Conservation (phyloP, 2,888 invertebrate genomes). For the Achlya flavicornis region DNA sequence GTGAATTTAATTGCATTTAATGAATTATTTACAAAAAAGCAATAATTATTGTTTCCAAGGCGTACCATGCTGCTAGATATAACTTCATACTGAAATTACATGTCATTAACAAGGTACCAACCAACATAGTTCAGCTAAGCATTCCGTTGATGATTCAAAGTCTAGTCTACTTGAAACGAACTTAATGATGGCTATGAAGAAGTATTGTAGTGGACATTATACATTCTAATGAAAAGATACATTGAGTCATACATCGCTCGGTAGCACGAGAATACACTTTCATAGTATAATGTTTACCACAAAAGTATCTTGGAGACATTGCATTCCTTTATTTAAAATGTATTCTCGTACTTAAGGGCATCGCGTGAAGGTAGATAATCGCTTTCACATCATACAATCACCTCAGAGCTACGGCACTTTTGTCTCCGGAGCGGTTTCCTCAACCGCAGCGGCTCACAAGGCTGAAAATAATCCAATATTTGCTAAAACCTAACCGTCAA, state of each 20-base stretch:
- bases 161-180: slow-evolving; percentile 8
- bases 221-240: neutral
- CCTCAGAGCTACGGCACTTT: slow-evolving; percentile 81
- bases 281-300: neutral
- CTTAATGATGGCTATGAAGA: slow-evolving; percentile 1
- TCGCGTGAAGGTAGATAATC: neutral
- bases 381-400: slow-evolving; percentile 49
- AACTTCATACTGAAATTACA: neutral
- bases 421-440: slow-evolving; percentile 76
- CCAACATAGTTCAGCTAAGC: neutral
- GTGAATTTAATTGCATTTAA: slow-evolving; percentile 17
- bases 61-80: slow-evolving; percentile 5
- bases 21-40: neutral
- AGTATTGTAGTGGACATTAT: slow-evolving; percentile 6
- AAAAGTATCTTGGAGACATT: neutral
- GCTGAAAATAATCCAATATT: slow-evolving; percentile 68
- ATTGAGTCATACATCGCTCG: neutral
- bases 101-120: slow-evolving; percentile 2
- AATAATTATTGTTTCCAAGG: neutral
- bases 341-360: neutral
- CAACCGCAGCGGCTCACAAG: slow-evolving; percentile 65
- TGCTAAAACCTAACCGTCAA: slow-evolving; percentile 44
- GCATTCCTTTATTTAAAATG: neutral
- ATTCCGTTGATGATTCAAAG: slow-evolving; percentile 10
- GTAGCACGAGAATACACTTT: neutral